Evolutionary conservation across 2,888 invertebrate species (phyloP), one percentile per base, ranked within the genome.

Genomic region (Melipona beecheii): DNA sequence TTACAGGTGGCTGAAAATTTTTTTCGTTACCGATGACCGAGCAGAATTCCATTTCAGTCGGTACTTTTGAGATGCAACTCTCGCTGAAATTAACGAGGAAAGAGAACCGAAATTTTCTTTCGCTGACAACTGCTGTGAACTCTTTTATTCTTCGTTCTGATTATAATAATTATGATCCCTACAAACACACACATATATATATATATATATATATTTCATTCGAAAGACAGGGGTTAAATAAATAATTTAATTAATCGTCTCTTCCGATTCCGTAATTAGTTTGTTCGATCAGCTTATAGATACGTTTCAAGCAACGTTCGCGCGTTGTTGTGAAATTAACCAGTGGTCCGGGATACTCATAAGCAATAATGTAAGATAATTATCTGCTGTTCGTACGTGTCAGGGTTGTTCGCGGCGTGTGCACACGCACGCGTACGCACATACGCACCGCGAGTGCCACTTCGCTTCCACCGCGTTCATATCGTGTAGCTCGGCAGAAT

Each of bases 331-430:
- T 5, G 56, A 58, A 58, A 58, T 58, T 9, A 24, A 60, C 9
- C 27, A 3, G 27, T 43, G 27, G 27, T 60, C 17, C 31, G 27
- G 27, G 27, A 4, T 19, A 24, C 60, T 60, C 27, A 27, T 60
- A 27, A 27, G 27, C 27, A 27, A 31, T 60, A 88, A 83, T 89
- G 91, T 86, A 91, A 88, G 87, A 91, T 87, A 89, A 88, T 91
- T 91, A 91, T 91, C 91, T 91, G 91, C 86, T 90, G 88, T 88
- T 91, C 90, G 90, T 91, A 87, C 87, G 87, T 90, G 91, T 91
- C 91, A 91, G 90, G 91, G 91, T 83, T 91, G 85, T 73, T 73
- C 74, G 79, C 69, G 62, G 60, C 19, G 27, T 60, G 27, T 27
- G 49, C n/a, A 83, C 73, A 56, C 70, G 68, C 54, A 52, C 19